Evolutionary conservation across 92 coral and sea anemone genomes (phyloP), one percentile per base, ranked within the genome.

Genomic region (Porites evermanni): DNA sequence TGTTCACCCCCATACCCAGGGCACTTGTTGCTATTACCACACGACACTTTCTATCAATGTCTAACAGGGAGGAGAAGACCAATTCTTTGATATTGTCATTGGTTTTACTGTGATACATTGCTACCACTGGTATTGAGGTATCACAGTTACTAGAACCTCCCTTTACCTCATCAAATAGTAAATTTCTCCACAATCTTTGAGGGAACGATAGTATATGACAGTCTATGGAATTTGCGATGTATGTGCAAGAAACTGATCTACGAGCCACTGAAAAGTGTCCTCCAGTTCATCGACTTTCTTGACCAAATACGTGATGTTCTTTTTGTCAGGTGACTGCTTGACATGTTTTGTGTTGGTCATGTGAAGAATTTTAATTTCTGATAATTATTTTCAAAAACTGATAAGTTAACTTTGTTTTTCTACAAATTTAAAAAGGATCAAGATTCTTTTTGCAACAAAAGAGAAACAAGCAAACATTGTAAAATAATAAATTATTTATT

Each of bases 1-100:
- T 78, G 82, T 91, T 73, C 5, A 89, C 87, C 6, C 92, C 95
- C 95, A 92, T 88, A 32, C 94, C 92, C 8, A 92, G 76, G 0
- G 95, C 93, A 89, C 91, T 64, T 60, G 91, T 89, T 23, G 93
- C 91, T 74, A 92, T 47, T 47, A 92, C 93, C 19, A 92, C 89
- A 80, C 53, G 74, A 19, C 74, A 32, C 4, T 65, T n/a, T 3
- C 87, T 75, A 7, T 81, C 77, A 20, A 3, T 70, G 2, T 64
- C 64, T 0, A 75, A 8, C 4, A 91, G 26, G 6, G 90, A 60
- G 7, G 10, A 1, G 19, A 84, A 64, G 8, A 88, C 75, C 6
- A 23, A 53, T 23, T 75, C 59, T 67, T 92, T 82, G 0, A 89
- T 60, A 73, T 82, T 79, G 6, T 64, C 79, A 12, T 88, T 89